Evolutionary conservation across 2,888 invertebrate species (phyloP), one percentile per base, ranked within the genome.

Genomic region (Drosophila tripunctata): DNA sequence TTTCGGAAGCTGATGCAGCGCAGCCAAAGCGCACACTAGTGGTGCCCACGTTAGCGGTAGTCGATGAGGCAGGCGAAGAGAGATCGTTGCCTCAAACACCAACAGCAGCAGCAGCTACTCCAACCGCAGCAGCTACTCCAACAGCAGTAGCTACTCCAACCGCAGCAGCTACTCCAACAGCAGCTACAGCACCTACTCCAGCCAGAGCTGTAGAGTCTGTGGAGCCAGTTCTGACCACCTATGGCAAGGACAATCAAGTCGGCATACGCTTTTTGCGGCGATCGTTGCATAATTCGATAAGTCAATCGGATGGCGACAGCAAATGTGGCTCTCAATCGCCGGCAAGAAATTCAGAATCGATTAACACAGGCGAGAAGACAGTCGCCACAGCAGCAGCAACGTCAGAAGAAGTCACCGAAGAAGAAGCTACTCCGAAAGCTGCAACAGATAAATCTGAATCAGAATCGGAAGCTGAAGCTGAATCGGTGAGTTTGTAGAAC

Each of bases 251-350:
- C 0, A 87, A 82, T 47, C 50, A 47, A n/a, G 52, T 71, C 2
- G 88, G 86, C 4, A 17, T 87, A 4, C 78, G 70, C 22, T 63
- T 57, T 17, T 19, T 85, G 17, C 81, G 88, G 0, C 69, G 85
- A 10, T 83, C 86, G 1, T 21, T 83, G 33, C 36, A 73, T 22
- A 79, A 64, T 35, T 78, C 81, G 1, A 62, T 64, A 2, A 81
- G 78, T 21, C 73, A 67, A 7, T 87, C 89, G 4, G 90, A 90
- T 43, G 83, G 67, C 3, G 90, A 90, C 60, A 84, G 71, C 22
- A 19, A 70, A 1, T 48, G 57, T 19, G 48, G 50, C 0, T 14
- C 75, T 2, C 55, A 61, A 12, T 21, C 63, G 10, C 54, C 56
- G 8, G 31, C 48, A 2, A 5, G 24, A 2, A 66, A 65, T 4